Base-by-base conservation (phyloP, 2,113 vertebrate genomes). In the Bettongia penicillata region DNA sequence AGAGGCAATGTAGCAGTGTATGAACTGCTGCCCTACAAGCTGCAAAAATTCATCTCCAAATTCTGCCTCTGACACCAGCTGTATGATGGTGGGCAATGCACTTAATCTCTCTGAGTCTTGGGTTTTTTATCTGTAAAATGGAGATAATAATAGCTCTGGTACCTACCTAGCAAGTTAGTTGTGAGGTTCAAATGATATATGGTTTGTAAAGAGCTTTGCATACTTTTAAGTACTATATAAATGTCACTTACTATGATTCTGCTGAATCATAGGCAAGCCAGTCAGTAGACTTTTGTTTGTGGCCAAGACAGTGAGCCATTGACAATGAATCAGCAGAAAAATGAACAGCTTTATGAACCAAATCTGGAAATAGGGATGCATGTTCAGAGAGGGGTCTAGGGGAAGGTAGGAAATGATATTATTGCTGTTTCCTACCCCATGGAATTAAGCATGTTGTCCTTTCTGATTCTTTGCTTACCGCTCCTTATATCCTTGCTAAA, bases 291-390 rank as follows among this genome's bases (percentile, higher is more conserved):
- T 37, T 95, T 93, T 52, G 43, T 91, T 90, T 93, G 90, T 90
- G 68, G 51, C 92, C 24, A 37, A 92, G 48, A 48, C n/a, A 94
- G 37, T 47, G 48, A 14, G 48, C 93, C 11, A 51, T 22, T 24
- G 52, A 90, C 90, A 94, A 92, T 53, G 31, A 96, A 95, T 51
- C 68, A 95, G 10, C 31, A 95, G 94, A 91, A 97, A 95, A 95
- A 91, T 14, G 91, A 93, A 89, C 55, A 50, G 25, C 48, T 55
- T 52, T 92, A 37, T 37, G 68, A 94, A 89, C 16, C 90, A 5
- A 53, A 95, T 31, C 96, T 96, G 53, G 61, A 31, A 94, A 95
- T 14, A 51, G 3, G 90, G 7, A 25, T 90, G n/a, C 14, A 16
- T 43, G 68, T 84, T 43, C 43, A 37, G n/a, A 84, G n/a, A 77